These are phyloP conservation scores for Acanthosepion lycidas DNA, from an alignment of 2,888 invertebrate species.

Conservation along the genomic window DNA sequence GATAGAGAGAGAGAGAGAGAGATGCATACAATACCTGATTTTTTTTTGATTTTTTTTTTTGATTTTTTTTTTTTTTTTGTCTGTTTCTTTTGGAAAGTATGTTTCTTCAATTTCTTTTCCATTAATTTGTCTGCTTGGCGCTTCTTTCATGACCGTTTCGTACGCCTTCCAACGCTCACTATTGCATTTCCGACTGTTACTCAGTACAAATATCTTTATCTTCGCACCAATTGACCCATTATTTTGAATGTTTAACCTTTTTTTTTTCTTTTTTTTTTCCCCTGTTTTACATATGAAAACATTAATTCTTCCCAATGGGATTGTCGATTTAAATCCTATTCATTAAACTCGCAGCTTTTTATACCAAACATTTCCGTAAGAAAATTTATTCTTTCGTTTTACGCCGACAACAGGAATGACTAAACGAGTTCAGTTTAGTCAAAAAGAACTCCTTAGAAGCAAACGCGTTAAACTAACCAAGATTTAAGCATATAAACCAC, in stretches of 20 bases:
- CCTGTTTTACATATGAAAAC: background rate
- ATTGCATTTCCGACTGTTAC: background rate
- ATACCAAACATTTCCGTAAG: background rate
- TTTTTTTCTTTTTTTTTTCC: background rate
- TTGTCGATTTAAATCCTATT: conserved; percentile 20
- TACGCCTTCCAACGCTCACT: background rate
- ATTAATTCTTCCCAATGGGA: background rate
- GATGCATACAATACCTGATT: background rate
- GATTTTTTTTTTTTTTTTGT: background rate
- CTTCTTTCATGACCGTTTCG: too few species aligned
- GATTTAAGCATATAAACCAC: too few species aligned
- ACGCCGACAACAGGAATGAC: background rate
- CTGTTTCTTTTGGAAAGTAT: background rate
- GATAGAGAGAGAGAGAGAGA: too few species aligned
- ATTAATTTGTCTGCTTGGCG: too few species aligned
- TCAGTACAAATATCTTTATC: background rate
- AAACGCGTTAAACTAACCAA: too few species aligned
- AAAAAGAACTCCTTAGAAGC: too few species aligned
- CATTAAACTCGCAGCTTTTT: background rate
- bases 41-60: background rate
- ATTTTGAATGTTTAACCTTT: background rate
- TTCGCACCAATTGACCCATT: background rate
- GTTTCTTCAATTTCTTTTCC: background rate
- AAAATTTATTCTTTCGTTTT: background rate
- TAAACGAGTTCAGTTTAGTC: background rate